Evolutionary conservation across 2,113 vertebrate genomes (phyloP).

Genomic region (Ginglymostoma cirratum): DNA sequence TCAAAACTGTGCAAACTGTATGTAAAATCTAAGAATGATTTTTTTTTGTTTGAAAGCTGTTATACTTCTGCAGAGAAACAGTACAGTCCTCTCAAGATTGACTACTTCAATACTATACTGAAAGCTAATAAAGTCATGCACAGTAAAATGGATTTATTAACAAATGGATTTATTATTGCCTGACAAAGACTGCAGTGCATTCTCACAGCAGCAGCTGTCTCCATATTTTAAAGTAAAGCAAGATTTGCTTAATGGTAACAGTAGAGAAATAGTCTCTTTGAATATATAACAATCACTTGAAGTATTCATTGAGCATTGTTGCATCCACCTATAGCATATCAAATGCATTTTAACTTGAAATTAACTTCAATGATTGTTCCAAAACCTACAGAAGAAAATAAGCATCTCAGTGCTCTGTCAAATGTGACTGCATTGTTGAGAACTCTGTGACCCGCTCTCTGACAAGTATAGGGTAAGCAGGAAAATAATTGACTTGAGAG

Average conservation of each 20-base stretch:
- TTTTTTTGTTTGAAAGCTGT: neutral
- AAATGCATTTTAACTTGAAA: neutral
- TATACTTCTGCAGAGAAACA: neutral
- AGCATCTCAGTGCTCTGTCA: neutral
- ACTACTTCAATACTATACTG: neutral
- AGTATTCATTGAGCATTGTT: neutral
- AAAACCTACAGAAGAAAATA: neutral
- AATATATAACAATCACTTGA: neutral
- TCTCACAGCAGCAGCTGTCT: constrained; percentile 16
- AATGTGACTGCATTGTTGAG: neutral
- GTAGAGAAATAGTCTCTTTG: neutral
- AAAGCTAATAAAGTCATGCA: neutral
- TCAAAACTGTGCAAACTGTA: neutral
- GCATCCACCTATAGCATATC: neutral
- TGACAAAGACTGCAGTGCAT: constrained; percentile 16
- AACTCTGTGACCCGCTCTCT: neutral
- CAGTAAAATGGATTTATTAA: neutral
- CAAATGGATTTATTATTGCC: neutral
- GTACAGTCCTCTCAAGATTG: neutral
- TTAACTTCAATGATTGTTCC: neutral
- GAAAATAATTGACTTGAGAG: too few species aligned
- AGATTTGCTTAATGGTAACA: neutral
- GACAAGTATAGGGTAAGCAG: too few species aligned
- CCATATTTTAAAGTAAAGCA: neutral
- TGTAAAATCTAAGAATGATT: neutral